Evolutionary conservation across 2,888 invertebrate species (phyloP), one percentile per base, ranked within the genome.

Genomic region (Strigamia transsilvanica): DNA sequence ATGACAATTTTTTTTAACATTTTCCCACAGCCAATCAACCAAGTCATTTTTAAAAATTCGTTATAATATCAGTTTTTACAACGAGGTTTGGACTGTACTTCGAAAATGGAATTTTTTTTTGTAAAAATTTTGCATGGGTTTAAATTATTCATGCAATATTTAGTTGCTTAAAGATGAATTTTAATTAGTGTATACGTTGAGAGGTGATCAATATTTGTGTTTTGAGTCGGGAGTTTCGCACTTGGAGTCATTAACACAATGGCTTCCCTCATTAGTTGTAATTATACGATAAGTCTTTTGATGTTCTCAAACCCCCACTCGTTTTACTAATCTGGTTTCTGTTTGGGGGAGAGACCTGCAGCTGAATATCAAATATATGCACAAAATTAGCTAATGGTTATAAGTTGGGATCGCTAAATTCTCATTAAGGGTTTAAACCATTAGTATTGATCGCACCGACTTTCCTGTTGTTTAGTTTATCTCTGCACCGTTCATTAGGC

Each of bases 131-230:
- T 56, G 56, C 56, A 56, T 21, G 6, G 56, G 21, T 27, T 9
- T 56, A 56, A 56, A 56, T 56, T 56, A 56, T 56, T 56, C 56
- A 56, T 56, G 56, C 18, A 56, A 56, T 56, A 56, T 56, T 56
- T 56, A 56, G 56, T 18, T 56, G 56, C 56, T 56, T 56, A 56
- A 56, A 56, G 73, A 73, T 73, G 73, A 73, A 73, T 73, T 73
- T 73, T 73, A 73, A 73, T 73, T 73, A 73, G 73, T 73, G 73
- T 27, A 38, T 38, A n/a, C 32, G 73, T 73, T 73, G 73, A 73
- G 73, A 27, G 73, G 73, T 73, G 32, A 73, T 73, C 73, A 73
- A 73, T 73, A 73, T 73, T 73, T 73, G 73, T 73, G 73, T 73
- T 73, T 73, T 73, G 73, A 73, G 73, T 73, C 32, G 73, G 73